Evolutionary conservation across 1,140 invertebrate species (phyloP).

Genomic region (Temnothorax nylanderi): DNA sequence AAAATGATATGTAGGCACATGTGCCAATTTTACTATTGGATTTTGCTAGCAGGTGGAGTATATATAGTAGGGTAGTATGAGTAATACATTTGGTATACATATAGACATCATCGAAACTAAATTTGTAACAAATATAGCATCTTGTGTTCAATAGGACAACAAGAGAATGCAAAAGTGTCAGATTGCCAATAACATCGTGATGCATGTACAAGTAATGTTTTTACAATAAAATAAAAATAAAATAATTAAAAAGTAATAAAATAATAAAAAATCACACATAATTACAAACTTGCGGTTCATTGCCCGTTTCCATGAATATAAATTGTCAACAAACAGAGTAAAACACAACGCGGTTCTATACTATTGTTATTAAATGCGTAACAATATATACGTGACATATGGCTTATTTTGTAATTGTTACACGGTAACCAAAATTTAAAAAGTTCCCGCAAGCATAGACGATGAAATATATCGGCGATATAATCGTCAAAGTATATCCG

Average conservation of each 20-base stretch:
- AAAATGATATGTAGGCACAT: neutral
- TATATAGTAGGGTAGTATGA: slow-evolving; percentile 25
- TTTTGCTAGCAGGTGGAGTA: neutral
- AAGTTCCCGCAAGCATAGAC: neutral
- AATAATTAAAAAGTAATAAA: neutral
- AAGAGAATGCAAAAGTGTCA: neutral
- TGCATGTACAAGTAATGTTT: neutral
- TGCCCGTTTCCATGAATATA: neutral
- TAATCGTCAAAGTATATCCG: neutral
- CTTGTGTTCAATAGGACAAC: neutral
- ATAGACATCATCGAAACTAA: slow-evolving; percentile 33
- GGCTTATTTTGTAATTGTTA: slow-evolving; percentile 25
- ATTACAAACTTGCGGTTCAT: neutral
- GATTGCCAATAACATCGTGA: neutral
- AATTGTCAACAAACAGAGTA: neutral
- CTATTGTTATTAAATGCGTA: neutral
- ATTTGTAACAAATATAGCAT: slow-evolving; percentile 44
- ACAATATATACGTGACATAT: neutral
- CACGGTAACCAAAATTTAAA: neutral
- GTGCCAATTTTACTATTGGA: slow-evolving; percentile 34
- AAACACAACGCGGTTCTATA: too few relatives aligned
- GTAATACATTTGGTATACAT: slow-evolving; percentile 37
- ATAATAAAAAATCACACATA: neutral
- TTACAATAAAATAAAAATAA: neutral
- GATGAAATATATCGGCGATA: neutral